Percentiles rank a stretch among this genome's conserved stretches.
phyloP scores from a whole-genome alignment of 2,888 invertebrate genomes.

The Baronia brevicornis region DNA sequence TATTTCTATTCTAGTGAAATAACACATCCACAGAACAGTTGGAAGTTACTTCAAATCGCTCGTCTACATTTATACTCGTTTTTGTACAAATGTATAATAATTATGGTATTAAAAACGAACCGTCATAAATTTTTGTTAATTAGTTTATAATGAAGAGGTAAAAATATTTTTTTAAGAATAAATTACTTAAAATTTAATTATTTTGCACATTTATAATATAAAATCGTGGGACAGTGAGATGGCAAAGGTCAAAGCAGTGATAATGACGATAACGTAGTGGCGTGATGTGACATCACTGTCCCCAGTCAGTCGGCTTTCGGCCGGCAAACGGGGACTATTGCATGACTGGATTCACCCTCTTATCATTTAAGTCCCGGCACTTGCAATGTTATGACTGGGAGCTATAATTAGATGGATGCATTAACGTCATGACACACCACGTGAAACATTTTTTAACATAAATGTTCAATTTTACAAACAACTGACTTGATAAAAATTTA shows the following conservation, averaged over 20 bases:
- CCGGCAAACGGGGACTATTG: conserved; percentile 13
- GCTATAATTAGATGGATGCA: conserved; percentile 7
- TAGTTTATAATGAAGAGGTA: too few relatives aligned
- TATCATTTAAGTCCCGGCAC: conserved; percentile 14
- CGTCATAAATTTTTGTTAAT: too few relatives aligned
- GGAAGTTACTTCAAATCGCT: too few relatives aligned
- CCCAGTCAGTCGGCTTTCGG: conserved; percentile 16
- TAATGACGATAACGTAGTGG: conserved; percentile 53
- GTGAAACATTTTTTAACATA: not conserved
- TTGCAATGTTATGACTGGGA: conserved; percentile 9
- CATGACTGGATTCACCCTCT: conserved; percentile 19
- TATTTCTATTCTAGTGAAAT: too few relatives aligned
- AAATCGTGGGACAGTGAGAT: conserved; percentile 20
- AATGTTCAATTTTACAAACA: too few relatives aligned
- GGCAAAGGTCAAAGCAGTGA: conserved; percentile 50
- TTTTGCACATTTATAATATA: conserved; percentile 8
- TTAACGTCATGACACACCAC: not conserved
- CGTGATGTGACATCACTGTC: conserved; percentile 54
- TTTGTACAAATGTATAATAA: too few relatives aligned
- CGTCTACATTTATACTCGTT: too few relatives aligned
- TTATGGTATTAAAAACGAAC: too few relatives aligned
- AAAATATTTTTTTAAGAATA: too few relatives aligned
- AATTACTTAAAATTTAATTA: too few relatives aligned
- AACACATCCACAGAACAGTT: too few relatives aligned
- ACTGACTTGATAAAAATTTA: too few relatives aligned